Evolutionary conservation across 2,113 vertebrate genomes (phyloP).

Genomic region (sheep (Ovis aries)): ARS-UI_Ramb_v3.0 NC_056069.1:69000501-69001000

Average conservation of each 20-base stretch:
- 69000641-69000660: not conserved
- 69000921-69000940: not conserved
- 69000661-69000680: not conserved
- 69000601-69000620: not conserved
- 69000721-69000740: not conserved
- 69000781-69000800: rapidly evolving
- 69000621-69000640: not conserved
- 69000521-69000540: not conserved
- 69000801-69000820: not conserved
- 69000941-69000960: not conserved
- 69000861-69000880: rapidly evolving
- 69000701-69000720: not conserved
- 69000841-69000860: not conserved
- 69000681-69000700: not conserved
- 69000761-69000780: rapidly evolving
- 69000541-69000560: rapidly evolving
- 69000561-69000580: not conserved
- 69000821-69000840: rapidly evolving
- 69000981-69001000: not conserved
- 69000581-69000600: not conserved
- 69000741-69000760: not conserved
- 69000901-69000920: not conserved
- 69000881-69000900: not conserved
- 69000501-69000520: not conserved
- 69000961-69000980: not conserved